Percentiles rank a stretch among this genome's conserved stretches.
Evolutionary conservation across 2,888 invertebrate genomes (phyloP).

Genomic region (Cataglyphis albicans): DNA sequence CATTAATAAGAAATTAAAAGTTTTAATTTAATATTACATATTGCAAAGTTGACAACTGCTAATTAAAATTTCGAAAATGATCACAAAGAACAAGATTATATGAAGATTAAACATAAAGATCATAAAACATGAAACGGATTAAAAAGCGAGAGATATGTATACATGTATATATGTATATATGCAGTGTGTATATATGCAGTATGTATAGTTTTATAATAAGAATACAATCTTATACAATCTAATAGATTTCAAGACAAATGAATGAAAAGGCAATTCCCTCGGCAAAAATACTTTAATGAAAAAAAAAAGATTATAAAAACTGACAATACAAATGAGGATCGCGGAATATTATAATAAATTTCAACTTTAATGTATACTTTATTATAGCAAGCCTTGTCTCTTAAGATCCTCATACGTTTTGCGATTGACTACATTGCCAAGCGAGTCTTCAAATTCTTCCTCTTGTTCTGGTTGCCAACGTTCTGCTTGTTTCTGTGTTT

Average conservation of each 20-base stretch:
- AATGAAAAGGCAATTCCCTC: not conserved
- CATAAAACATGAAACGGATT: not conserved
- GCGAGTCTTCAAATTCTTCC: conserved; percentile 99
- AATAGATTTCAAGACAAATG: not conserved
- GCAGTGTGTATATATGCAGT: not conserved
- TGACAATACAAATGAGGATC: not conserved
- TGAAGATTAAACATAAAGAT: not conserved
- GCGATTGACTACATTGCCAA: conserved; percentile 99
- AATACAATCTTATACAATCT: not conserved
- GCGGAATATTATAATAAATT: not conserved
- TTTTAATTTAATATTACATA: not conserved
- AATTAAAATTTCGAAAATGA: not conserved
- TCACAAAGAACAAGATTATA: not conserved
- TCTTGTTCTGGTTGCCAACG: conserved; percentile 98
- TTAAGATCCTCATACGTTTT: conserved; percentile 99
- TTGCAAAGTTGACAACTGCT: not conserved
- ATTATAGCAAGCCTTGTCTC: conserved; percentile 97
- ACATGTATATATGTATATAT: not conserved
- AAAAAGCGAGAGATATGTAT: not conserved
- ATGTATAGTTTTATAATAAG: not conserved
- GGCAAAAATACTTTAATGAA: conserved; percentile 9
- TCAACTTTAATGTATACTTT: conserved; percentile 78
- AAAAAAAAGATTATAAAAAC: conserved; percentile 7
- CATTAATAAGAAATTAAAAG: no score
- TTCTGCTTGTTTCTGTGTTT: conserved; percentile 97